Conservation (phyloP, 2,888 invertebrate species). For the Microplitis deprimator region DNA sequence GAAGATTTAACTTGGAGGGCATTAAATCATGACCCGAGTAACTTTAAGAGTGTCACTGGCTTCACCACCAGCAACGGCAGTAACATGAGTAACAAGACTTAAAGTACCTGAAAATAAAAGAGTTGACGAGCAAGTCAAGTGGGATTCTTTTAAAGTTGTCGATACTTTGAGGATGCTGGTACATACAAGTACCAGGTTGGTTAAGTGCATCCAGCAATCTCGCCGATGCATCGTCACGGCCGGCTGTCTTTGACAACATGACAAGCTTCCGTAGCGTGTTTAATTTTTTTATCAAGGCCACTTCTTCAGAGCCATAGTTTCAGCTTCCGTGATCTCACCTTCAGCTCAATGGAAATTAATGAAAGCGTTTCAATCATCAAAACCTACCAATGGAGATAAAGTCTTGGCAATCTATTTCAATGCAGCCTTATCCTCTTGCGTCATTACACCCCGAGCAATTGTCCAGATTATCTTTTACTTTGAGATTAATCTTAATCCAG, state of each 20-base stretch:
- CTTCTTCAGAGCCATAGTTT: background rate
- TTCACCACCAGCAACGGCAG: background rate
- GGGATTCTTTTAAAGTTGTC: conserved; percentile 28
- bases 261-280: conserved; percentile 11
- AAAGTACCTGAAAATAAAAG: background rate
- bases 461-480: too few relatives aligned
- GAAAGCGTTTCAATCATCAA: background rate
- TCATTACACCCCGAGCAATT: background rate
- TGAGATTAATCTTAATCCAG: too few relatives aligned
- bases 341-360: background rate
- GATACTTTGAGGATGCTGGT: background rate
- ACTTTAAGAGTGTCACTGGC: background rate
- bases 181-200: background rate
- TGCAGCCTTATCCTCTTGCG: background rate
- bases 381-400: background rate
- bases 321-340: background rate
- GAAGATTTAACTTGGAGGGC: background rate
- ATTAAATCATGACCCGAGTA: background rate
- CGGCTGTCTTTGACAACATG: conserved; percentile 26
- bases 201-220: conserved; percentile 21
- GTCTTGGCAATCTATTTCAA: background rate
- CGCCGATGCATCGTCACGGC: conserved; percentile 32
- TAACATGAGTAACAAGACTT: background rate
- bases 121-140: background rate
- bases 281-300: conserved; percentile 10